phyloP scores from a whole-genome alignment of 2,797 vertebrate species.

The Sarcoramphus papa region DNA sequence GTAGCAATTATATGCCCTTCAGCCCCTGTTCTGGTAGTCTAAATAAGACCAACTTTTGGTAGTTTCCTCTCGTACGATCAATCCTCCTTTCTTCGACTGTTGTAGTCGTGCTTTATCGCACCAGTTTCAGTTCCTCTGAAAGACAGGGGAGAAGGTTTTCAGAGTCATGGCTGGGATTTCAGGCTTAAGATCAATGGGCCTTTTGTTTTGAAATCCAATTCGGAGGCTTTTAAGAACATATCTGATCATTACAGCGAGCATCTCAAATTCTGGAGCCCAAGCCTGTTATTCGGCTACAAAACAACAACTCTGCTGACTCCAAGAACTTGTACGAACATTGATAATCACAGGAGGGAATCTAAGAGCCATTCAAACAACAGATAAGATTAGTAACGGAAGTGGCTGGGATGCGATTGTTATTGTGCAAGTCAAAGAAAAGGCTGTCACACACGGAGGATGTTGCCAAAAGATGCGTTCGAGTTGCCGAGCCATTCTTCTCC shows the following conservation, averaged over 20 bases:
- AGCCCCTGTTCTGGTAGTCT: background rate
- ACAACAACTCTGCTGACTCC: constrained; percentile 1
- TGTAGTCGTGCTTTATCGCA: background rate
- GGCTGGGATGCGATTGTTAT: background rate
- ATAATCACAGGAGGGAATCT: constrained; percentile 22
- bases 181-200: background rate
- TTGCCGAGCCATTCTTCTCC: background rate
- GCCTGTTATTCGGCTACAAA: background rate
- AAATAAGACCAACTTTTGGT: background rate
- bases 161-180: background rate
- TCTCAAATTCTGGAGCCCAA: background rate
- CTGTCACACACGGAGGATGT: background rate
- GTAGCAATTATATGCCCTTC: background rate
- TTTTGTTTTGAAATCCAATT: constrained; percentile 6
- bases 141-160: background rate
- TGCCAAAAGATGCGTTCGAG: background rate
- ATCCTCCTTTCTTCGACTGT: background rate
- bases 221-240: background rate
- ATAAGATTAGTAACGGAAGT: constrained; percentile 5
- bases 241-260: background rate
- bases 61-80: background rate
- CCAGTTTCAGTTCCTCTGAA: background rate
- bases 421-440: constrained; percentile 28
- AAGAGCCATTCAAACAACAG: constrained; percentile 28
- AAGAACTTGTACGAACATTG: constrained; percentile 1